Evolutionary conservation across 2,797 vertebrate species (phyloP).

Genomic region (Mus spretus): DNA sequence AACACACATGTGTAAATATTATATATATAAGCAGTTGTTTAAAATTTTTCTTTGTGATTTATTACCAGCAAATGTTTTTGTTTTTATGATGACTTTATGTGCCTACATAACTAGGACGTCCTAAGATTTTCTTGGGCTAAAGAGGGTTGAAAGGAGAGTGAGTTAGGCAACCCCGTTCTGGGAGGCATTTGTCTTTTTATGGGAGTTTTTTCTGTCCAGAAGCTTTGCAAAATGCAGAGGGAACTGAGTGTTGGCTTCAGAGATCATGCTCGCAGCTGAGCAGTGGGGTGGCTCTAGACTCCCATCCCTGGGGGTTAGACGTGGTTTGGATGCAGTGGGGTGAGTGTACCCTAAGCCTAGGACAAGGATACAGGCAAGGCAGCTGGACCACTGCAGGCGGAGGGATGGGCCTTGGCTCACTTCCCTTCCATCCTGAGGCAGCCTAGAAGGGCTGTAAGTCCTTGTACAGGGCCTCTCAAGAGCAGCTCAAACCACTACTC

Average conservation of each 20-base stretch:
- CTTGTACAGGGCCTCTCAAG: background rate
- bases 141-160: too few species aligned
- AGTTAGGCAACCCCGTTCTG: background rate
- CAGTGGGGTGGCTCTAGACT: background rate
- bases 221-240: background rate
- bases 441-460: background rate
- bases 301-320: background rate
- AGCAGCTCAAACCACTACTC: background rate
- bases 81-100: background rate
- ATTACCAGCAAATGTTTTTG: background rate
- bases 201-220: background rate
- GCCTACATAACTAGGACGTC: background rate
- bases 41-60: background rate
- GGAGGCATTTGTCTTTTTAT: background rate
- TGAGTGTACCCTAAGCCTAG: background rate
- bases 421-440: background rate
- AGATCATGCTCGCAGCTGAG: background rate
- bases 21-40: background rate
- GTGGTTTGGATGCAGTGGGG: background rate
- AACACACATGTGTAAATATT: background rate
- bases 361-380: too few species aligned
- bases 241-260: background rate
- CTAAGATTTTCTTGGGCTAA: background rate
- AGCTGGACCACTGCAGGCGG: background rate
- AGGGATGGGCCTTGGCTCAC: background rate